Conservation (phyloP, 2,888 invertebrate genomes). For the Napeogenes inachia region DNA sequence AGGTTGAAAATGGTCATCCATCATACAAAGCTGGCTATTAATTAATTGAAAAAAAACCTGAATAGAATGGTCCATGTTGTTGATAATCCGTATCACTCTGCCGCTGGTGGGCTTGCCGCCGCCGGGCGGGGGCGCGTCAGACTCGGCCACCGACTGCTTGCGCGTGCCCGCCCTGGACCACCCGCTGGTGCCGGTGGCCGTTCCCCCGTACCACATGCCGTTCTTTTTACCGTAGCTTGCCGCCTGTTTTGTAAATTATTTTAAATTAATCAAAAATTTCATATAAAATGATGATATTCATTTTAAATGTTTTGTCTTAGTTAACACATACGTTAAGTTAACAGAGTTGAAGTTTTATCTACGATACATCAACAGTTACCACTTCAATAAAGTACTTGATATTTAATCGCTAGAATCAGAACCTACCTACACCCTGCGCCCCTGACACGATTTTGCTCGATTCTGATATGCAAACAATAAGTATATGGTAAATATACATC, state of each 20-base stretch:
- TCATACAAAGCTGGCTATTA: neutral
- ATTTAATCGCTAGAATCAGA: constrained; percentile 24
- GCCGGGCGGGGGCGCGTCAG: constrained; percentile 84
- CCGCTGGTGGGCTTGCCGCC: constrained; percentile 87
- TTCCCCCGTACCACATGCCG: constrained; percentile 89
- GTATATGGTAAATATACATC: constrained; percentile 8
- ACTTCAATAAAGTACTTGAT: constrained; percentile 4
- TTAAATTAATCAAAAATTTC: neutral
- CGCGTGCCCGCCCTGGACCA: constrained; percentile 86
- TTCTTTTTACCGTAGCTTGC: constrained; percentile 95
- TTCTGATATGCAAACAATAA: constrained; percentile 51
- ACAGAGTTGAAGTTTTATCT: too few species aligned
- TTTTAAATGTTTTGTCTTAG: too few species aligned
- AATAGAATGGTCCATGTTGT: constrained; percentile 94
- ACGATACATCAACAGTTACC: too few species aligned
- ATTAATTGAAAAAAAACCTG: constrained; percentile 75
- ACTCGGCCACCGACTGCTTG: constrained; percentile 90
- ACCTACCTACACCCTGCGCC: constrained; percentile 34
- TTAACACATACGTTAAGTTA: too few species aligned
- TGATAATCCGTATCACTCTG: constrained; percentile 93
- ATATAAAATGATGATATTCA: too few species aligned
- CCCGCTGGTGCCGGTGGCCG: constrained; percentile 76
- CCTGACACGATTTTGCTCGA: constrained; percentile 56
- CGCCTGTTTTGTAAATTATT: constrained; percentile 74
- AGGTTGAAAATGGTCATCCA: too few species aligned